Evolutionary conservation across 1,140 invertebrate genomes (phyloP).

Genomic region (Calycopis cecrops): DNA sequence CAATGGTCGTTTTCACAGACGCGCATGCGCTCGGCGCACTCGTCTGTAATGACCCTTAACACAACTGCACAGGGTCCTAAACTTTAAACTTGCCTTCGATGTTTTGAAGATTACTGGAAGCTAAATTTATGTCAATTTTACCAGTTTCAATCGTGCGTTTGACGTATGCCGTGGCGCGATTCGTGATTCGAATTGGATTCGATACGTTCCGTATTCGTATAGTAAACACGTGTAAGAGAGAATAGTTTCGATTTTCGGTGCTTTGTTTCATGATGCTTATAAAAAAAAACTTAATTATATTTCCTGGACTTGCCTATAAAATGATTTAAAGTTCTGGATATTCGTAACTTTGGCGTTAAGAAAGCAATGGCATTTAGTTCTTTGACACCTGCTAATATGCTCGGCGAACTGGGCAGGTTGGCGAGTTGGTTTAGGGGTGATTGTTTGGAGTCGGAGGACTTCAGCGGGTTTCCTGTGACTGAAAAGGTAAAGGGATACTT

Average conservation of each 20-base stretch:
- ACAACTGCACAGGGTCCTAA: constrained; percentile 5
- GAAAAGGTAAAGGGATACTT: constrained; percentile 53
- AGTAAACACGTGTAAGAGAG: no score
- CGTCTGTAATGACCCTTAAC: constrained; percentile 29
- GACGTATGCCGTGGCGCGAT: not conserved
- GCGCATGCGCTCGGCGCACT: constrained; percentile 38
- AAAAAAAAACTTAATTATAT: no score
- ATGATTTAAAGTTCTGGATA: no score
- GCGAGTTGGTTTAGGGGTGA: constrained; percentile 65
- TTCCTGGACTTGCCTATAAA: no score
- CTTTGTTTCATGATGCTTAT: no score
- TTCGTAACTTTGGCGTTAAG: not conserved
- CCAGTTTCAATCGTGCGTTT: constrained; percentile 26
- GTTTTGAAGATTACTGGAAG: constrained; percentile 26
- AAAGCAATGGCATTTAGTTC: constrained; percentile 47
- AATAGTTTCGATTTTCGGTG: no score
- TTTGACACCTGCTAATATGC: constrained; percentile 56
- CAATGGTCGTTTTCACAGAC: not conserved
- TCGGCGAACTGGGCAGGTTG: constrained; percentile 60
- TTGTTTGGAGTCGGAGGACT: constrained; percentile 55
- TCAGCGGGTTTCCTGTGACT: constrained; percentile 56
- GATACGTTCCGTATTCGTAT: no score
- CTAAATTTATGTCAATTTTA: constrained; percentile 29
- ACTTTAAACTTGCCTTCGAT: constrained; percentile 11
- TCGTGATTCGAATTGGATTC: no score